Conservation (phyloP, 2,888 invertebrate genomes). For the Sussaba pulchella region DNA sequence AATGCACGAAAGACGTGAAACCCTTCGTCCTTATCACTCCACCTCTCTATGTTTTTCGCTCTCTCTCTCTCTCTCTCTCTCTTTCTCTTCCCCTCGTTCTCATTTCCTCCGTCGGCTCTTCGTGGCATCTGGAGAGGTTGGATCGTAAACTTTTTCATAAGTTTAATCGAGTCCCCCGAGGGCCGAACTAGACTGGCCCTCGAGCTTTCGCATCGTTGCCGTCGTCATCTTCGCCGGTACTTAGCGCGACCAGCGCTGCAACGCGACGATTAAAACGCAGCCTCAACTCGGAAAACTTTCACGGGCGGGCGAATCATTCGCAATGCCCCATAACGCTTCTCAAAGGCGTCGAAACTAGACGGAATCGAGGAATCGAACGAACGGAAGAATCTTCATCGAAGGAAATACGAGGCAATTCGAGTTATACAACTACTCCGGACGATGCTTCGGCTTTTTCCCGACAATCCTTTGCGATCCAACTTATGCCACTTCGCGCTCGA, state of each 20-base stretch:
- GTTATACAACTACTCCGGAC: no score
- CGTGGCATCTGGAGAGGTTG: slow-evolving; percentile 2
- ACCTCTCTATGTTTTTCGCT: no score
- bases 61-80: slow-evolving; percentile 11
- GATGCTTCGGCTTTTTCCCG: slow-evolving; percentile 30
- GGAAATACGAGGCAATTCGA: no score
- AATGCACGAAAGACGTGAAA: slow-evolving; percentile 29
- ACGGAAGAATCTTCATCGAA: no score
- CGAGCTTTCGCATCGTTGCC: slow-evolving; percentile 3
- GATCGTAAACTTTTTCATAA: slow-evolving; percentile 75
- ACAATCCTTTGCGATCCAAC: no score
- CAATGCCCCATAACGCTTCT: slow-evolving; percentile 14
- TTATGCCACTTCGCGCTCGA: neutral
- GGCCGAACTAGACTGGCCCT: slow-evolving; percentile 6
- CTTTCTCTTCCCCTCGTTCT: no score
- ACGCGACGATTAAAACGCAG: slow-evolving; percentile 44
- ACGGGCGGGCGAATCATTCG: slow-evolving; percentile 24
- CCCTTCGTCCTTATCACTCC: no score
- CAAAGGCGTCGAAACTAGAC: slow-evolving; percentile 34
- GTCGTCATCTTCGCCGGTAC: slow-evolving; percentile 13
- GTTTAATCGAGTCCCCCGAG: slow-evolving; percentile 73
- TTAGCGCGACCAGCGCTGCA: slow-evolving; percentile 40
- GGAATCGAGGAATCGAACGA: neutral
- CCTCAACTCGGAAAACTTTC: neutral
- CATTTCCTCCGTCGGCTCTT: neutral